These are phyloP conservation scores for Drosophila melanocephala DNA, from an alignment of 2,888 invertebrate genomes.

Conservation along the genomic window DNA sequence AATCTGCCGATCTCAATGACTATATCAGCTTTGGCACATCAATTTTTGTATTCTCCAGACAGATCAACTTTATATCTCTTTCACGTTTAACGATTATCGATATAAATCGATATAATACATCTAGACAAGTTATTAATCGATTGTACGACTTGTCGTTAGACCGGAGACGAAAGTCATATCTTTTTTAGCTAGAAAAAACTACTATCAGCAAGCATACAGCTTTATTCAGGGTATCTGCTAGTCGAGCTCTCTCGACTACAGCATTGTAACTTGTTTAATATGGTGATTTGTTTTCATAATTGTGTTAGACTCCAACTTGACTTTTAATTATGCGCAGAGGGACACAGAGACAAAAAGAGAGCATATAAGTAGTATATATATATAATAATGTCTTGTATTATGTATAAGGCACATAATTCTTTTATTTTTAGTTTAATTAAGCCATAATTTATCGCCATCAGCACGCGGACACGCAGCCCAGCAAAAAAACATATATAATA, in stretches of 20 bases:
- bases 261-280: background rate
- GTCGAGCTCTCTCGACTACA: background rate
- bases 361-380: background rate
- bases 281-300: conserved; percentile 42
- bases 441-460: conserved; percentile 78
- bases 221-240: background rate
- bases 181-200: background rate
- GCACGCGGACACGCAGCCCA: conserved; percentile 74
- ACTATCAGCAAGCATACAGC: background rate
- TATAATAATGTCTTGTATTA: background rate
- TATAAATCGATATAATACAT: too few relatives aligned
- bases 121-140: background rate
- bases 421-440: conserved; percentile 74
- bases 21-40: background rate
- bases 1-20: background rate
- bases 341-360: background rate
- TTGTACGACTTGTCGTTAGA: background rate
- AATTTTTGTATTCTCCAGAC: background rate
- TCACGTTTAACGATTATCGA: too few relatives aligned
- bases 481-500: conserved; percentile 28
- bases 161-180: background rate
- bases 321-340: conserved; percentile 50
- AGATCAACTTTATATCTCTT: background rate
- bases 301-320: conserved; percentile 26
- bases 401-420: conserved; percentile 49